phyloP scores from a whole-genome alignment of 1,140 invertebrate species.

The Meloidogyne exigua region DNA sequence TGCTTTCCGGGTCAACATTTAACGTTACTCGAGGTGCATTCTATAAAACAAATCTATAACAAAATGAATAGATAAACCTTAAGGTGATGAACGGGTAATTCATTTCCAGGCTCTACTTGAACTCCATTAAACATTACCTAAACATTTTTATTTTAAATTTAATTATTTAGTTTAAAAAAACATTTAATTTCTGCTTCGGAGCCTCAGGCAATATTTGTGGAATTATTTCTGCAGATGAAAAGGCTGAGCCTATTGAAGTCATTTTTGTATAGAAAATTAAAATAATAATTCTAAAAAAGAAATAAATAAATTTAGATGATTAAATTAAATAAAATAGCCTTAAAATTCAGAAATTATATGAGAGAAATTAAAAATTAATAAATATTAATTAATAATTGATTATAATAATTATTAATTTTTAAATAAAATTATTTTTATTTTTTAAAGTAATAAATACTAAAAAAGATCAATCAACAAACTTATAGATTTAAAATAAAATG shows the following conservation, averaged over 20 bases:
- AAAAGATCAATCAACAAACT: no score
- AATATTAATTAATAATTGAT: no score
- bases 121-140: conserved; percentile 62
- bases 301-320: no score
- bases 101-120: conserved; percentile 56
- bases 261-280: conserved; percentile 36
- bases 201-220: conserved; percentile 55
- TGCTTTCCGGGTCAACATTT: conserved; percentile 61
- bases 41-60: conserved; percentile 5
- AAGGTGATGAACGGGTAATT: conserved; percentile 52
- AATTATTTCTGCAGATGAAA: conserved; percentile 55
- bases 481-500: not conserved
- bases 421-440: no score
- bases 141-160: conserved; percentile 21
- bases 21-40: conserved; percentile 60
- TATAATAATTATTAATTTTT: no score
- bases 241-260: conserved; percentile 54
- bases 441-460: no score
- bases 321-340: no score
- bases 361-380: no score
- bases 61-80: conserved; percentile 45
- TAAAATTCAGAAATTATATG: no score
- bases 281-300: no score
- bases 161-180: conserved; percentile 23
- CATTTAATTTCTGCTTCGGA: conserved; percentile 55